Evolutionary conservation across 2,888 invertebrate genomes (phyloP).

Genomic region (Trichopoda pennipes): DNA sequence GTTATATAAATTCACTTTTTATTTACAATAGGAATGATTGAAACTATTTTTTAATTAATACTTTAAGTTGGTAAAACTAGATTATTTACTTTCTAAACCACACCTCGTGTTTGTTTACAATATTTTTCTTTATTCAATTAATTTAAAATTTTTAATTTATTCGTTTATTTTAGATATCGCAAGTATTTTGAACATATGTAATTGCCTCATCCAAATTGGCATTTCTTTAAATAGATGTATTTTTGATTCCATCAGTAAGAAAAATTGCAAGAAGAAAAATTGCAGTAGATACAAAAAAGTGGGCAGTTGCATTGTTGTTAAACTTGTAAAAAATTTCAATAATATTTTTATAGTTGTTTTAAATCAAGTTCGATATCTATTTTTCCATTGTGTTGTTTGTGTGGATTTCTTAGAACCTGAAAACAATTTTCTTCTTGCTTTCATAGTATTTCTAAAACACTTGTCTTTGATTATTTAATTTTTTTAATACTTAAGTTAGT

Average conservation of each 20-base stretch:
- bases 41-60: too few species aligned
- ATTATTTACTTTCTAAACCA: neutral
- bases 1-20: too few species aligned
- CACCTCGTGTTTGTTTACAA: neutral
- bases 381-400: too few species aligned
- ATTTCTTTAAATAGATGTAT: conserved; percentile 31
- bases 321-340: neutral
- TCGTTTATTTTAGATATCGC: neutral
- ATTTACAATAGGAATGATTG: too few species aligned
- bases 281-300: neutral
- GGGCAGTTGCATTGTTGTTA: neutral
- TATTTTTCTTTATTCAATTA: neutral
- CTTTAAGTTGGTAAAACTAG: too few species aligned
- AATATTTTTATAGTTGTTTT: too few species aligned
- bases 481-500: neutral
- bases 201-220: conserved; percentile 22
- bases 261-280: neutral
- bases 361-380: too few species aligned
- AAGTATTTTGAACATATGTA: neutral
- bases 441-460: too few species aligned
- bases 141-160: neutral
- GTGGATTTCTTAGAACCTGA: too few species aligned
- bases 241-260: conserved; percentile 5
- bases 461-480: too few species aligned
- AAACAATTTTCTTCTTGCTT: too few species aligned